Conservation (phyloP, 1,140 invertebrate genomes). For the Euwallacea fornicatus region DNA sequence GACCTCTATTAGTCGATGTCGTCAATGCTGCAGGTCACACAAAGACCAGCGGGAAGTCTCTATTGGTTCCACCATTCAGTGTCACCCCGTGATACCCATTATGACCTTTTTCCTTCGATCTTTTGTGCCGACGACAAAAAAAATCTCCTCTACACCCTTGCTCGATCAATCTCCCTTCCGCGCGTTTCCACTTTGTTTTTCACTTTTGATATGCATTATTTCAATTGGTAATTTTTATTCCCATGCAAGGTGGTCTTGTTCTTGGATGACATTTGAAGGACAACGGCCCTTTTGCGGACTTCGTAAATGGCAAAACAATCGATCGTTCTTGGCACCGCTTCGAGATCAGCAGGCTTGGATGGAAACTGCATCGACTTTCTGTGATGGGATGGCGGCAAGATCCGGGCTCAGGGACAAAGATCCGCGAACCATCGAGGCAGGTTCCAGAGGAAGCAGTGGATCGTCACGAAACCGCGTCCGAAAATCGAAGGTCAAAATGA, state of each 20-base stretch:
- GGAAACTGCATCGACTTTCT: too few relatives aligned
- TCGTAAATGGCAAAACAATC: too few relatives aligned
- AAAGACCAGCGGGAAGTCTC: conserved; percentile 43
- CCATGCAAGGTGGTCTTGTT: conserved; percentile 41
- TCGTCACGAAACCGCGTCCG: too few relatives aligned
- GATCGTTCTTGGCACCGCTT: too few relatives aligned
- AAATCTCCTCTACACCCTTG: conserved; percentile 31
- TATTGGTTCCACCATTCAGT: conserved; percentile 46
- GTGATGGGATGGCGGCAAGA: too few relatives aligned
- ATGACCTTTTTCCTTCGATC: conserved; percentile 48
- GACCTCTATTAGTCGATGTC: conserved; percentile 42
- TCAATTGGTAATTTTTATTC: conserved; percentile 42
- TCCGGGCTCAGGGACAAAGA: too few relatives aligned
- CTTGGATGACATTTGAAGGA: too few relatives aligned
- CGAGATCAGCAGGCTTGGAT: too few relatives aligned
- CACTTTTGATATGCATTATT: conserved; percentile 35
- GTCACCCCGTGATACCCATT: conserved; percentile 48
- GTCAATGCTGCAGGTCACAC: conserved; percentile 45
- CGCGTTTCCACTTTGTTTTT: conserved; percentile 23
- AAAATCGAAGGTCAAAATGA: too few relatives aligned
- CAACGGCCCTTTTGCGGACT: too few relatives aligned
- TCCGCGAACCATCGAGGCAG: too few relatives aligned
- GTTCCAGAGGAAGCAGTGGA: too few relatives aligned
- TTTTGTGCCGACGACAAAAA: conserved; percentile 41
- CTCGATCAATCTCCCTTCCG: conserved; percentile 29